Evolutionary conservation across 2,113 vertebrate species (phyloP).

Genomic region (Etheostoma cragini): DNA sequence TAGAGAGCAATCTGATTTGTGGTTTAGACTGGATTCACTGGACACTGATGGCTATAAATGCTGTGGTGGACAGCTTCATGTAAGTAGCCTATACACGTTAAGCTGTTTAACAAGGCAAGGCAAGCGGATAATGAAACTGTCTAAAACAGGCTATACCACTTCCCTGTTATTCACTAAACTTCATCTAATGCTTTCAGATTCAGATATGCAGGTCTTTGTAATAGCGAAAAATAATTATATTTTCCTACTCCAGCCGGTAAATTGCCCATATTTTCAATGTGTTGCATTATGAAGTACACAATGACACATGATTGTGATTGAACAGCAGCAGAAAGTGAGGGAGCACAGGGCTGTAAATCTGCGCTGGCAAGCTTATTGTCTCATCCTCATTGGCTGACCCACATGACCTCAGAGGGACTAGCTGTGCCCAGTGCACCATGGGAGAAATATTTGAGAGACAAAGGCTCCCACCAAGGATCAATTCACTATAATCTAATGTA

Average conservation of each 20-base stretch:
- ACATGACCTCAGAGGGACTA: constrained; percentile 54
- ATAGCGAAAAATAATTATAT: constrained; percentile 11
- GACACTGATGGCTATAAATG: constrained; percentile 50
- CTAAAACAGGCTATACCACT: constrained; percentile 13
- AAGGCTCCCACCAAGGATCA: constrained; percentile 35
- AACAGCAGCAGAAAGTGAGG: constrained; percentile 43
- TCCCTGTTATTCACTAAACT: constrained; percentile 27
- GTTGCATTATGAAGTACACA: constrained; percentile 44
- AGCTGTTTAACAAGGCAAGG: constrained; percentile 32
- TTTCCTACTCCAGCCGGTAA: constrained; percentile 19
- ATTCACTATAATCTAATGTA: constrained; percentile 39
- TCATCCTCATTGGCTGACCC: constrained; percentile 56
- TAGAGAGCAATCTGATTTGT: constrained; percentile 39
- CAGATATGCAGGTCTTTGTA: constrained; percentile 17
- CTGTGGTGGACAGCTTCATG: constrained; percentile 33
- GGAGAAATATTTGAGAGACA: constrained; percentile 51
- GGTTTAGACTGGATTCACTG: constrained; percentile 36
- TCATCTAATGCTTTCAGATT: constrained; percentile 39
- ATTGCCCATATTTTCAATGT: constrained; percentile 48
- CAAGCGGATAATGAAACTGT: constrained; percentile 26
- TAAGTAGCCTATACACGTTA: constrained; percentile 37
- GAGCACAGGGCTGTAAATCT: constrained; percentile 16
- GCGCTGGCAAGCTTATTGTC: constrained; percentile 47
- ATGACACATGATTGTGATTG: constrained; percentile 46
- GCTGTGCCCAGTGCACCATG: constrained; percentile 55